A percentile compares a stretch with the other conserved stretches of the same genome.
These are phyloP conservation scores for Geopemphigus sp. DNA, from an alignment of 1,140 invertebrate species.

Conservation along the genomic window DNA sequence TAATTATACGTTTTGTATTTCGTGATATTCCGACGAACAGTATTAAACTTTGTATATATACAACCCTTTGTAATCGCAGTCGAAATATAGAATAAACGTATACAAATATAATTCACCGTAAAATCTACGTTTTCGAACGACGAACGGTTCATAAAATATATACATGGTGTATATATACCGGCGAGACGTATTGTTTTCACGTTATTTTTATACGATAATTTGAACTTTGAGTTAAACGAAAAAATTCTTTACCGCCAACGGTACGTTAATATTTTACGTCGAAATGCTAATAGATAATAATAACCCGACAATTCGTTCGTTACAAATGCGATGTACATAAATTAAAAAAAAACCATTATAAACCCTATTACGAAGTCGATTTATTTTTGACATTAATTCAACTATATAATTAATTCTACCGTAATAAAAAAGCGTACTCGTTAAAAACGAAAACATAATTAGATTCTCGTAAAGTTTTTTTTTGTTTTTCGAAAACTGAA, in stretches of 20 bases:
- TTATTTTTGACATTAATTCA: not conserved
- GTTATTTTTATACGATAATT: not conserved
- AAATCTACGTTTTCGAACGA: too few species aligned
- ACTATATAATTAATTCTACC: too few species aligned
- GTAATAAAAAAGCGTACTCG: not conserved
- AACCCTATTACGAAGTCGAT: not conserved
- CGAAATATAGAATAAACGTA: too few species aligned
- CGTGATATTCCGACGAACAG: too few species aligned
- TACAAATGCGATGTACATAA: constrained; percentile 3
- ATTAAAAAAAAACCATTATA: not conserved
- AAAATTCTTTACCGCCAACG: not conserved
- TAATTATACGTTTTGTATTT: too few species aligned
- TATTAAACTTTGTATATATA: too few species aligned
- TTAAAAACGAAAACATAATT: not conserved
- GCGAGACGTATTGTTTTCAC: too few species aligned
- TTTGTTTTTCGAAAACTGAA: not conserved
- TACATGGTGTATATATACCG: too few species aligned
- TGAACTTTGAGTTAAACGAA: not conserved
- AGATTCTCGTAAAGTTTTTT: not conserved
- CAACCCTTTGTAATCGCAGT: too few species aligned
- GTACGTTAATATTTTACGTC: not conserved
- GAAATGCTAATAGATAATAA: not conserved
- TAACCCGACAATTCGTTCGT: not conserved
- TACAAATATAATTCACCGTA: too few species aligned
- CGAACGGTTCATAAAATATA: too few species aligned